Base-by-base conservation (phyloP, 2,888 invertebrate species). In the Hirtodrosophila histrioides region DNA sequence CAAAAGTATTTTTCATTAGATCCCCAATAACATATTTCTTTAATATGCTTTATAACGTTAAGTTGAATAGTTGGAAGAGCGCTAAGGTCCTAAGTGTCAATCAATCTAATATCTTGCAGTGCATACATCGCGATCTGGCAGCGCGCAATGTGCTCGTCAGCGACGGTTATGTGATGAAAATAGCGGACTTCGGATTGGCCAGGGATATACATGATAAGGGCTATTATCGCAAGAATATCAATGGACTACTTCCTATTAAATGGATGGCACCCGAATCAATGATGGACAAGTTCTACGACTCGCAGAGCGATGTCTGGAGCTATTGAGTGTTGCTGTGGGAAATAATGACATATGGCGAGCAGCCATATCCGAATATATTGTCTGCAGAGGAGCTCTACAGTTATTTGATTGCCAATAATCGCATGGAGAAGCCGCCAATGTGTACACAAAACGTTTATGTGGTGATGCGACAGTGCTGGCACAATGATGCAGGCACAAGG, bases 241-340 rank as follows among this genome's bases (percentile, higher is more conserved):
- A 99, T 91, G 99, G 99, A 24, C 93, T 98, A 41, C 93, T 99
- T 73, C 99, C 99, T 1, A 97, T 99, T 33, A 99, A 99, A 92
- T 99, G 99, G 99, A 99, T 99, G 99, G 98, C 99, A 0, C 98
- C 99, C 0, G 99, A 99, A 92, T 98, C 99, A 0, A 92, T 99
- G 24, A 98, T 98, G 91, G 97, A 98, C 89, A 95, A 98, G 87
- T 95, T 98, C 40, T 99, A 99, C 92, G 99, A 97, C 39, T 95
- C 96, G 23, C 96, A 97, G 92, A 96, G 96, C 76, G 97, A 97
- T 91, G 97, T 97, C 43, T 99, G 99, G 99, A 98, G 98, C 0
- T 99, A 97, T 91, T 99, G 99, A 29, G 96, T 99, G 63, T 92
- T 99, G 27, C 92, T 99, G 55, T 99, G 99, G 99, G 99, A 99